A percentile compares a stretch with the other conserved stretches of the same genome.
These are phyloP conservation scores for Brachyistius frenatus DNA, from an alignment of 2,113 vertebrate species.

Conservation along the genomic window DNA sequence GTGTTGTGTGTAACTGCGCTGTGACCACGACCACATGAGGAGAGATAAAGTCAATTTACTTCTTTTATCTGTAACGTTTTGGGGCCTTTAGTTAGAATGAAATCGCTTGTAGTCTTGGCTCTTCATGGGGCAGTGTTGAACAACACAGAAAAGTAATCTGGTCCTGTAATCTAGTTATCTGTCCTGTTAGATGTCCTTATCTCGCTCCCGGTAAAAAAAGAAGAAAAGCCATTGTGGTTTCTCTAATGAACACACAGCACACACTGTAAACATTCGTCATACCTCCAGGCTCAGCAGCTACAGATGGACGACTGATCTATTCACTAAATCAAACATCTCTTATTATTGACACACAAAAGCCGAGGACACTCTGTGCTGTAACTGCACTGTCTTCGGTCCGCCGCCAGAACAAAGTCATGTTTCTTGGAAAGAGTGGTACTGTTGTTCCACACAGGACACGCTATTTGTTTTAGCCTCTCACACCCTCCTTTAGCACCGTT, in stretches of 20 bases:
- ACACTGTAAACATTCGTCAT: constrained; percentile 50
- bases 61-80: background rate
- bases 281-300: constrained; percentile 41
- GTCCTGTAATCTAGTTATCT: constrained; percentile 6
- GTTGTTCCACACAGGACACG: constrained; percentile 40
- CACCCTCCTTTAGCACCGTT: constrained; percentile 48
- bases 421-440: background rate
- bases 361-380: constrained; percentile 27
- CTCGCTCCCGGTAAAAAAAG: constrained; percentile 22
- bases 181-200: constrained; percentile 15
- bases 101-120: background rate
- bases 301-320: constrained; percentile 56
- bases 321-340: constrained; percentile 41
- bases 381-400: constrained; percentile 15
- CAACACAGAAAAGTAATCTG: constrained; percentile 13
- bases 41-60: background rate
- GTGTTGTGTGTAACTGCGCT: background rate
- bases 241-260: constrained; percentile 41
- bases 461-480: constrained; percentile 66
- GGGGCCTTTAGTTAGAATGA: background rate
- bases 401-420: constrained; percentile 33
- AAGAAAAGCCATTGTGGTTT: constrained; percentile 48
- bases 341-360: constrained; percentile 49
- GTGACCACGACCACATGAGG: background rate
- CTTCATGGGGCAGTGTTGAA: constrained; percentile 22